Evolutionary conservation across 2,797 vertebrate species (phyloP).

Genomic region (Eulemur mongoz): DNA sequence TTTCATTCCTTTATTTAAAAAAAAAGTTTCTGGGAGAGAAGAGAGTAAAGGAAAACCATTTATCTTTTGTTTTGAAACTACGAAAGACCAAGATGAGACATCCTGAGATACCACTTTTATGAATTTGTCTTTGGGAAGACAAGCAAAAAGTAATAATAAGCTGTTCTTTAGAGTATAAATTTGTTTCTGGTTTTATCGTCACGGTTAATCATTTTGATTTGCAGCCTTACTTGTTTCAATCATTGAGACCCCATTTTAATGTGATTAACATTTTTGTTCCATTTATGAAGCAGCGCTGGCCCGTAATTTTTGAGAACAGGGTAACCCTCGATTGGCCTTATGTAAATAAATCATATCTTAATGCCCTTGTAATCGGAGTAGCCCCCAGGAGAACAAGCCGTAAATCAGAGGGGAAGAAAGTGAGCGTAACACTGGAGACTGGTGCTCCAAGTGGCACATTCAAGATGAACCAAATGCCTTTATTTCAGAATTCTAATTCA

Average conservation of each 20-base stretch:
- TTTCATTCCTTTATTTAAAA: not conserved
- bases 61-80: conserved; percentile 48
- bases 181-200: conserved; percentile 61
- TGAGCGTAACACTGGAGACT: conserved; percentile 77
- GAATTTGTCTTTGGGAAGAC: conserved; percentile 51
- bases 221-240: conserved; percentile 69
- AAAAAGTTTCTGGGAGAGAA: not conserved
- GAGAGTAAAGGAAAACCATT: not conserved
- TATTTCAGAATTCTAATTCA: conserved; percentile 81
- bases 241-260: conserved; percentile 71
- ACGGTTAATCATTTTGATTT: conserved; percentile 53
- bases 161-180: conserved; percentile 2
- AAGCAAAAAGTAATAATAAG: conserved; percentile 49
- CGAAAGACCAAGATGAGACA: conserved; percentile 55
- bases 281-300: conserved; percentile 67
- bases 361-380: conserved; percentile 76
- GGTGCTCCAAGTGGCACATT: conserved; percentile 80
- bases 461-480: conserved; percentile 80
- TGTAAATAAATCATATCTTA: conserved; percentile 83
- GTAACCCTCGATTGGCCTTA: conserved; percentile 77
- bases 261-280: conserved; percentile 79
- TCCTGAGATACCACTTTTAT: conserved; percentile 39
- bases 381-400: conserved; percentile 77
- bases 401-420: conserved; percentile 81
- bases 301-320: conserved; percentile 63